Conservation (phyloP, 2,113 vertebrate genomes). For the Rhodinocichla rosea region DNA sequence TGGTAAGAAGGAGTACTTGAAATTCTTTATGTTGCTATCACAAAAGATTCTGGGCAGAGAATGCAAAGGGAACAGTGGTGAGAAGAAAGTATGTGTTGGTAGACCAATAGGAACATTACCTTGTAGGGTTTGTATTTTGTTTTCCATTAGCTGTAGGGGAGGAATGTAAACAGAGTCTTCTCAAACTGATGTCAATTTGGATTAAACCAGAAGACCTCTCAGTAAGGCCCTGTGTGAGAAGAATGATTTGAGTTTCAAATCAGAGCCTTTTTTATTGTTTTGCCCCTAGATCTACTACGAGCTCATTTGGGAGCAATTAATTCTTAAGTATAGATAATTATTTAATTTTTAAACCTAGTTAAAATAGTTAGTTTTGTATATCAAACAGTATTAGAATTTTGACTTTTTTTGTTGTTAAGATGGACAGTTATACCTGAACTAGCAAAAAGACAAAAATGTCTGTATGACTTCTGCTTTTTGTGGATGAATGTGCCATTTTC, state of each 20-base stretch:
- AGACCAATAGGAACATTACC: background rate
- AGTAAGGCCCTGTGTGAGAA: background rate
- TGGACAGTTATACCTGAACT: background rate
- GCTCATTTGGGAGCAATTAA: background rate
- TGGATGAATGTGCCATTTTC: background rate
- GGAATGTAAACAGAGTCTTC: slow-evolving; percentile 42
- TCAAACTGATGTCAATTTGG: background rate
- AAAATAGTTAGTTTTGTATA: background rate
- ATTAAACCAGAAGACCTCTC: slow-evolving; percentile 20
- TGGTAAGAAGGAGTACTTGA: background rate
- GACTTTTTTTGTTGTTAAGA: background rate
- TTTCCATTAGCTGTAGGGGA: slow-evolving; percentile 21
- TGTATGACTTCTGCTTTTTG: background rate
- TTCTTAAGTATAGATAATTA: background rate
- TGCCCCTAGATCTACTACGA: background rate
- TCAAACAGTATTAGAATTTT: background rate
- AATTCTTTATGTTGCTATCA: background rate
- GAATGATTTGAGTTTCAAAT: background rate
- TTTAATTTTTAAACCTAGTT: background rate
- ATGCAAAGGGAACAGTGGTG: background rate
- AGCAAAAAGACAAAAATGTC: background rate
- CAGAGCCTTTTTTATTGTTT: background rate
- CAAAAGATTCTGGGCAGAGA: background rate
- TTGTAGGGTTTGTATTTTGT: slow-evolving; percentile 25
- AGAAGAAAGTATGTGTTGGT: background rate